Evolutionary conservation across 2,888 invertebrate species (phyloP), one percentile per base, ranked within the genome.

Genomic region (Pediacus dermestoides): DNA sequence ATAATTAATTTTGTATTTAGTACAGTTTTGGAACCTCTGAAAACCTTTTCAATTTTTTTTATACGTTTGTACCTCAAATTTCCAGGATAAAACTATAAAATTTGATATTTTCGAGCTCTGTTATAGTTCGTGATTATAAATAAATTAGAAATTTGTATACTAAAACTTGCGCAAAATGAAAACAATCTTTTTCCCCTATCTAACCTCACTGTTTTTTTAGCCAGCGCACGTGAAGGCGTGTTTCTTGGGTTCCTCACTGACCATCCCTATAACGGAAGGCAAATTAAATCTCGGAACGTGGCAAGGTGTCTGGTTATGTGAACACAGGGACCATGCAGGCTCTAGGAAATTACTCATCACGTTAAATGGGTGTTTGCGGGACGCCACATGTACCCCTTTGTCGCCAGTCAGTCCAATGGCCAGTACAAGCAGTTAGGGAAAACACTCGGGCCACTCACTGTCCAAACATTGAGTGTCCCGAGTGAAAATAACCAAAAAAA

Each of bases 241-340:
- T 70, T 92, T 96, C 72, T 78, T 96, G 65, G 95, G 96, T 58
- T 91, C 93, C 52, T 92, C 91, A 54, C 75, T 96, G 67, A 93
- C 91, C 62, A 89, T 96, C 69, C 95, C 95, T 53, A 92, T 96
- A 68, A 91, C 93, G 55, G 91, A 95, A 64, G 95, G 95, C 60
- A 90, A 91, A 72, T 75, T 95, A 63, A 91, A 92, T 67, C 76
- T 95, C 63, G 95, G 95, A 57, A 93, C 92, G 60, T 96, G 95
- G 95, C 95, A 95, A 74, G 95, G 96, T 49, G 87, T 96, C 53
- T 96, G 95, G 95, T 79, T 96, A 59, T 95, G 95, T 74, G 96
- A 96, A 73, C 96, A 96, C 74, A 82, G 96, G 66, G 91, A 95
- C 76, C 88, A 88, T 68, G 94, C 93, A 57, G 92, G 93, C 61